Conservation (phyloP, 2,797 vertebrate species). For the Melanogrammus aeglefinus region DNA sequence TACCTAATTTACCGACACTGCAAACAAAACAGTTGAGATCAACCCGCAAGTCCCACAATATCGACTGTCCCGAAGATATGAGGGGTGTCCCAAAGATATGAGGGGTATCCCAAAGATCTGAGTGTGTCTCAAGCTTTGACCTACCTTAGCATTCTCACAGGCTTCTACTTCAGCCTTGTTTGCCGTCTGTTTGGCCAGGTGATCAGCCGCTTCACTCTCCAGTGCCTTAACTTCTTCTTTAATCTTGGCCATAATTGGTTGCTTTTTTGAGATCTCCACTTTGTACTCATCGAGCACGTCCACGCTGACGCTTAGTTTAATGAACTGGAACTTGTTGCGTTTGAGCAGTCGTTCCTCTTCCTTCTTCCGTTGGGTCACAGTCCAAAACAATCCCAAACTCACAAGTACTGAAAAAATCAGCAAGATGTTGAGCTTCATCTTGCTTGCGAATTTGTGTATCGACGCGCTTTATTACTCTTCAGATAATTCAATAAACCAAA, state of each 20-base stretch:
- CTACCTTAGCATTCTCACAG: constrained; percentile 51
- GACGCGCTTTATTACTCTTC: not conserved
- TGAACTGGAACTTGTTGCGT: constrained; percentile 30
- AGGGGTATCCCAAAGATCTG: not conserved
- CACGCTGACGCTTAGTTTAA: constrained; percentile 57
- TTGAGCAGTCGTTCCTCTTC: constrained; percentile 5
- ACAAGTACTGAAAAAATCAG: constrained; percentile 15
- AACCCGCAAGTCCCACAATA: not conserved
- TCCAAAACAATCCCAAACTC: constrained; percentile 33
- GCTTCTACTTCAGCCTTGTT: accelerated
- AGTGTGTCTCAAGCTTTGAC: not conserved
- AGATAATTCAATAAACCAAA: not conserved
- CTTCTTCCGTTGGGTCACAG: constrained; percentile 39
- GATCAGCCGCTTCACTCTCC: accelerated
- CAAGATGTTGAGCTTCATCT: constrained; percentile 54
- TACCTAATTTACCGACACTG: no score
- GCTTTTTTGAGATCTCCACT: not conserved
- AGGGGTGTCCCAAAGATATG: not conserved
- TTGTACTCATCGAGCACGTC: constrained; percentile 60
- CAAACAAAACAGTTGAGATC: no score
- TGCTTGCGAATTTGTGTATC: not conserved
- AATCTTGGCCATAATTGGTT: not conserved
- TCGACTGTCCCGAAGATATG: not conserved
- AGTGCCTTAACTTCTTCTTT: accelerated
- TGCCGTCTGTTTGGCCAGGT: accelerated